phyloP scores from a whole-genome alignment of 2,113 vertebrate genomes.

The rabbit (Oryctolagus cuniculus) region mOryCun1.1 NC_091448.1:19470501-19471000 shows the following conservation, averaged over 20 bases:
- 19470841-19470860: background rate
- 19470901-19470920: background rate
- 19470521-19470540: background rate
- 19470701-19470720: background rate
- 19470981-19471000: background rate
- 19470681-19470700: too few relatives aligned
- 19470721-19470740: background rate
- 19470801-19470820: background rate
- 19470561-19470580: background rate
- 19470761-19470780: background rate
- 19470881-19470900: too few relatives aligned
- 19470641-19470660: background rate
- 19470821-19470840: background rate
- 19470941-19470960: background rate
- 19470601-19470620: background rate
- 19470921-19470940: background rate
- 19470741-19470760: background rate
- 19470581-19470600: background rate
- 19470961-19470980: background rate
- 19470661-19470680: background rate
- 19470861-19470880: background rate
- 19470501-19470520: background rate
- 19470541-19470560: background rate
- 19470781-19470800: background rate
- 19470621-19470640: background rate